A percentile compares a stretch with the other conserved stretches of the same genome.
Conservation (phyloP, 1,140 invertebrate species). For the Hormaphis cornu region DNA sequence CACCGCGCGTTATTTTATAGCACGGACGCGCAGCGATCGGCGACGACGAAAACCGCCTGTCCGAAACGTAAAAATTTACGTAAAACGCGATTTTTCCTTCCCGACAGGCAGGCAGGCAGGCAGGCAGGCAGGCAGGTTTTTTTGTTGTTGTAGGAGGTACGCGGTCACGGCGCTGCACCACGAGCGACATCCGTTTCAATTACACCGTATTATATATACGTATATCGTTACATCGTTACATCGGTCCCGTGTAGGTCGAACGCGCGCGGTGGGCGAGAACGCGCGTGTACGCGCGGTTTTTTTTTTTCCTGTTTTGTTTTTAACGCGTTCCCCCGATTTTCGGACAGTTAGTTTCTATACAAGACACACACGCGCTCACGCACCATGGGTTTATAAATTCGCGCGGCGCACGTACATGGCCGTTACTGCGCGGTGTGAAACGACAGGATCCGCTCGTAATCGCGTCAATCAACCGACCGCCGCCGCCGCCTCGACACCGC, state of each 20-base stretch:
- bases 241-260: no score
- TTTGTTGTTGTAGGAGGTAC: no score
- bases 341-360: background rate
- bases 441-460: conserved; percentile 5
- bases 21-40: no score
- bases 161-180: background rate
- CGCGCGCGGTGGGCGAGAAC: conserved; percentile 21
- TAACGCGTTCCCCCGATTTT: conserved; percentile 24
- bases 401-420: no score
- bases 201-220: no score
- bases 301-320: no score
- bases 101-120: no score
- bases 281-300: background rate
- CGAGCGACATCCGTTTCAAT: conserved; percentile 25
- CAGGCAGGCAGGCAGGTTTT: no score
- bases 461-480: conserved; percentile 28
- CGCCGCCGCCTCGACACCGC: no score
- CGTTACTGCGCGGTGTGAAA: background rate
- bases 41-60: no score
- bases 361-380: background rate
- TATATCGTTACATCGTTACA: no score
- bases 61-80: background rate
- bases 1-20: no score
- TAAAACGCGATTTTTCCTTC: background rate
- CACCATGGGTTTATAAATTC: conserved; percentile 19